These are phyloP conservation scores for Anoncus sp. DNA, from an alignment of 2,888 invertebrate species.

Conservation along the genomic window DNA sequence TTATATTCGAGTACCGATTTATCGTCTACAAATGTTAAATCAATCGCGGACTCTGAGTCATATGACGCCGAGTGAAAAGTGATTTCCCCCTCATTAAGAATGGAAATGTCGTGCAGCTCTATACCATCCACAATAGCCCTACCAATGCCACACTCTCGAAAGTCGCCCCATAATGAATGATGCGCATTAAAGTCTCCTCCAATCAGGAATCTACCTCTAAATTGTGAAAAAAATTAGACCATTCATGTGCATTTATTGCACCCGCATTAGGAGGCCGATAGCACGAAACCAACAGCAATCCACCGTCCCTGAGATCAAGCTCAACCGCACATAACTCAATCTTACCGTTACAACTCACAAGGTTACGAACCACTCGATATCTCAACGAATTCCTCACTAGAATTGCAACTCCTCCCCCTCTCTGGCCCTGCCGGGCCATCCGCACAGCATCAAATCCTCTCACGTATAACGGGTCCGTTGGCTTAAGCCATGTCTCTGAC, in stretches of 20 bases:
- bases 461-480: background rate
- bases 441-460: background rate
- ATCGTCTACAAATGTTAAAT: constrained; percentile 30
- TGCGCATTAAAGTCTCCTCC: constrained; percentile 51
- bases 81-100: constrained; percentile 30
- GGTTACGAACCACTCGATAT: constrained; percentile 9
- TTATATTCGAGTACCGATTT: constrained; percentile 10
- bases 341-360: constrained; percentile 34
- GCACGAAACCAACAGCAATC: constrained; percentile 27
- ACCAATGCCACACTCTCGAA: constrained; percentile 12
- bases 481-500: constrained; percentile 34
- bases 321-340: constrained; percentile 49
- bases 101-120: constrained; percentile 6
- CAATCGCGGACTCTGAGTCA: constrained; percentile 38
- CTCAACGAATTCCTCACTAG: constrained; percentile 35
- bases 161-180: constrained; percentile 37
- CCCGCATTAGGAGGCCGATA: constrained; percentile 27
- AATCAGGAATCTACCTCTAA: constrained; percentile 44
- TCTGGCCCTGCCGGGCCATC: background rate
- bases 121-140: constrained; percentile 17
- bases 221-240: constrained; percentile 46
- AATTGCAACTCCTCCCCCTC: background rate
- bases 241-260: constrained; percentile 10
- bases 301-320: constrained; percentile 34
- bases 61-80: constrained; percentile 27